Conservation (phyloP, 2,888 invertebrate species). For the Microplitis manilae region DNA sequence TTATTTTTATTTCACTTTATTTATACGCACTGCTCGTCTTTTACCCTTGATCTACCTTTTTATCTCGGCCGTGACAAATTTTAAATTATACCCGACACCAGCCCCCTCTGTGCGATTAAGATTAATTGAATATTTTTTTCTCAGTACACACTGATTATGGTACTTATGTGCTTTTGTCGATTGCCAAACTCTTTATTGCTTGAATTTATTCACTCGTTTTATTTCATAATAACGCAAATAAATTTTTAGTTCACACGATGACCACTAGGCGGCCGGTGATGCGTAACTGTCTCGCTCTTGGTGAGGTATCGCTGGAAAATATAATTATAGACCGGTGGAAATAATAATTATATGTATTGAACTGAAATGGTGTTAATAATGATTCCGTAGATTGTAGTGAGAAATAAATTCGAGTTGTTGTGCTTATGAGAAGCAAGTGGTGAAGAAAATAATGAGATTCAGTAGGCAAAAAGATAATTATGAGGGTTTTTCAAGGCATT, state of each 20-base stretch:
- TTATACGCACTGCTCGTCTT: constrained; percentile 31
- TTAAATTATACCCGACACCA: constrained; percentile 62
- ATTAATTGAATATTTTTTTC: constrained; percentile 51
- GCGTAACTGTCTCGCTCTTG: no score
- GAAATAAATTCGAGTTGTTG: background rate
- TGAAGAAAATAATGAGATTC: background rate
- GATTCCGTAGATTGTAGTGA: no score
- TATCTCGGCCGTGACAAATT: constrained; percentile 66
- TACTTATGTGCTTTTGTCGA: background rate
- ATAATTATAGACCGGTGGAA: no score
- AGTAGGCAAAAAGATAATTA: background rate
- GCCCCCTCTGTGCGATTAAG: constrained; percentile 45
- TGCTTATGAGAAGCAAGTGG: no score
- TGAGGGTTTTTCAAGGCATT: background rate
- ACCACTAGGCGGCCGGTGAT: no score
- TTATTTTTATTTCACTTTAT: background rate
- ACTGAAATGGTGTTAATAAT: no score
- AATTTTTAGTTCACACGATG: no score
- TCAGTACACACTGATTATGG: constrained; percentile 6
- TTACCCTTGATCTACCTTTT: constrained; percentile 44
- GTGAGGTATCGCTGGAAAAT: no score
- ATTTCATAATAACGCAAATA: background rate
- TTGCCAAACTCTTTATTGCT: constrained; percentile 6
- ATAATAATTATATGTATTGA: no score
- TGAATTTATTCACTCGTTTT: background rate